Evolutionary conservation across 2,797 vertebrate genomes (phyloP).

Genomic region (Hippopotamyrus pictus): DNA sequence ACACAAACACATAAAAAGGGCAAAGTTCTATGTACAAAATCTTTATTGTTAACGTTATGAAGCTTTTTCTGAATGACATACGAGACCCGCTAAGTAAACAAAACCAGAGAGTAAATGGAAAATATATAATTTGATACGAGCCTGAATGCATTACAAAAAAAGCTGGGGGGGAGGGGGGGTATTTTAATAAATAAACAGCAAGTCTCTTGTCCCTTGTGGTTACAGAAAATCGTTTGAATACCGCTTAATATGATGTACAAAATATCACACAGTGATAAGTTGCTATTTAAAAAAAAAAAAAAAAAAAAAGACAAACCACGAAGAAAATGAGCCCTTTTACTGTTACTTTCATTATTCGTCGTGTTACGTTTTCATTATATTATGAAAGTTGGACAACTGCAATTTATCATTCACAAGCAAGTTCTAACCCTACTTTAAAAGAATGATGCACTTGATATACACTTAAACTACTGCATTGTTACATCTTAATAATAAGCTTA

Average conservation of each 20-base stretch:
- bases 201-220: constrained; percentile 66
- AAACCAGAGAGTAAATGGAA: constrained; percentile 48
- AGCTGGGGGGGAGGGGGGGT: not conserved
- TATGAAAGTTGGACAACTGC: constrained; percentile 56
- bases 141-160: constrained; percentile 60
- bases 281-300: constrained; percentile 72
- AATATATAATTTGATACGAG: constrained; percentile 63
- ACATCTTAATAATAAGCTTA: constrained; percentile 60
- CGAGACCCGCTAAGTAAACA: constrained; percentile 54
- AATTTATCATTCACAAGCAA: constrained; percentile 67
- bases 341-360: constrained; percentile 42
- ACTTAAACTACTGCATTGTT: constrained; percentile 62
- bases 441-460: constrained; percentile 47
- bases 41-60: constrained; percentile 53
- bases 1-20: constrained; percentile 33
- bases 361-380: constrained; percentile 36
- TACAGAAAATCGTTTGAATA: constrained; percentile 67
- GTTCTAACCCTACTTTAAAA: constrained; percentile 65
- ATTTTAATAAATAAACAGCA: constrained; percentile 67
- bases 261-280: constrained; percentile 92
- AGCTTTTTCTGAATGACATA: constrained; percentile 61
- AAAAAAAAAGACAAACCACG: constrained; percentile 66
- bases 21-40: constrained; percentile 66
- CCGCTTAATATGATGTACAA: constrained; percentile 74
- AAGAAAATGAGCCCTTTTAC: constrained; percentile 63